Evolutionary conservation across 1,140 invertebrate genomes (phyloP), one percentile per base, ranked within the genome.

Genomic region (Ips nitidus): DNA sequence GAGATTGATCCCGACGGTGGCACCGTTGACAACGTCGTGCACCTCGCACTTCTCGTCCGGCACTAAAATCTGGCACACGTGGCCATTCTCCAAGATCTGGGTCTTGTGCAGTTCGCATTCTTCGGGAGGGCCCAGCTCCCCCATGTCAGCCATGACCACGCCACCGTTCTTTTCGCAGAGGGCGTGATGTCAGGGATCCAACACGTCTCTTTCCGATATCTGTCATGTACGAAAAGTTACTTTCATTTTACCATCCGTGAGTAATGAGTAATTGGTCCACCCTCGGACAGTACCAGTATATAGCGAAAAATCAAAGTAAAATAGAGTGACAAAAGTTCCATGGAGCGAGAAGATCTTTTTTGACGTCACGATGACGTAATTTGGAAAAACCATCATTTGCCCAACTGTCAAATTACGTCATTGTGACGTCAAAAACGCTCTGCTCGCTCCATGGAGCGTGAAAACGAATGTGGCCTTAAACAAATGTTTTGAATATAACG

Each of bases 151-250:
- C 66, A 73, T 70, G 8, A 72, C 41, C 8, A 66, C 59, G 50
- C 57, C 73, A 3, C 70, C 74, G 63, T 76, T 77, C 38, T 78
- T 75, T 65, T 75, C 75, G 73, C 77, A 78, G 38, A 77, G 69
- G 60, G 71, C 75, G 74, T 78, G 77, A 71, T 79, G 79, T 80
- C 79, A 80, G 56, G 77, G 75, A 62, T 78, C 77, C 70, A 77
- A 66, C n/a, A 76, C 74, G 56, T 79, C 76, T 50, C 72, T 72
- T 55, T 79, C 76, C 37, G 76, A 75, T 66, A 74, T 66, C 73
- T 74, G 41, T 22, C 22, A 22, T 22, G 22, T 22, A 22, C n/a
- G 43, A 69, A 37, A 42, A 62, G 47, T 63, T 47, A 43, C 4
- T 63, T 36, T 39, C 2, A 45, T 42, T 50, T 0, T 0, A 22